Evolutionary conservation across 2,888 invertebrate species (phyloP).

Genomic region (Gordius sp.): DNA sequence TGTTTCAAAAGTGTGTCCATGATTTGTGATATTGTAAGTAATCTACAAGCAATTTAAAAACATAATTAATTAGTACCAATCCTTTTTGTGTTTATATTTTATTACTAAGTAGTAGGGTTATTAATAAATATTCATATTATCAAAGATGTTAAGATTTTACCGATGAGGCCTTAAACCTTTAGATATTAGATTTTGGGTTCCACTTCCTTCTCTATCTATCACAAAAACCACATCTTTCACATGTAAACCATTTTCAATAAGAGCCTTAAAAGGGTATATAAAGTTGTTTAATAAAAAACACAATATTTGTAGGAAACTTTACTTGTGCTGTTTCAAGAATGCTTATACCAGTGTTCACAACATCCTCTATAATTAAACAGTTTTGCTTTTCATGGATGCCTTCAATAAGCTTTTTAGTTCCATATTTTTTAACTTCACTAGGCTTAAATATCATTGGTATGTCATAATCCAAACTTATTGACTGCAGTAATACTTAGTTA

Average conservation of each 20-base stretch:
- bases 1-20: not conserved
- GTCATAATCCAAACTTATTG: slow-evolving; percentile 27
- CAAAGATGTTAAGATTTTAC: slow-evolving; percentile 3
- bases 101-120: not conserved
- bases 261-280: not conserved
- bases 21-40: not conserved
- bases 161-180: not conserved
- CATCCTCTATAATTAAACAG: slow-evolving; percentile 75
- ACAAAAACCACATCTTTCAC: not conserved
- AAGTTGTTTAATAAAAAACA: not conserved
- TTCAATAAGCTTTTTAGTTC: slow-evolving; percentile 78
- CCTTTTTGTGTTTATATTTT: too few relatives aligned
- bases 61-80: too few relatives aligned
- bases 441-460: slow-evolving; percentile 34
- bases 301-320: slow-evolving; percentile 17
- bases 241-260: not conserved
- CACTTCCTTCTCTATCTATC: slow-evolving; percentile 13
- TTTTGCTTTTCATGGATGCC: slow-evolving; percentile 48
- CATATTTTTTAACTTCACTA: slow-evolving; percentile 75
- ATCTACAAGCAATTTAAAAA: too few relatives aligned
- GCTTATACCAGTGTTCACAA: slow-evolving; percentile 56
- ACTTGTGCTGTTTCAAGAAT: slow-evolving; percentile 61
- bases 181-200: not conserved
- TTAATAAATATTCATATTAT: not conserved
- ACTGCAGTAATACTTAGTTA: slow-evolving; percentile 23